Evolutionary conservation across 37 sponge, comb jelly and placozoan species (phyloP).

Genomic region (Hexactinellida sp.): DNA sequence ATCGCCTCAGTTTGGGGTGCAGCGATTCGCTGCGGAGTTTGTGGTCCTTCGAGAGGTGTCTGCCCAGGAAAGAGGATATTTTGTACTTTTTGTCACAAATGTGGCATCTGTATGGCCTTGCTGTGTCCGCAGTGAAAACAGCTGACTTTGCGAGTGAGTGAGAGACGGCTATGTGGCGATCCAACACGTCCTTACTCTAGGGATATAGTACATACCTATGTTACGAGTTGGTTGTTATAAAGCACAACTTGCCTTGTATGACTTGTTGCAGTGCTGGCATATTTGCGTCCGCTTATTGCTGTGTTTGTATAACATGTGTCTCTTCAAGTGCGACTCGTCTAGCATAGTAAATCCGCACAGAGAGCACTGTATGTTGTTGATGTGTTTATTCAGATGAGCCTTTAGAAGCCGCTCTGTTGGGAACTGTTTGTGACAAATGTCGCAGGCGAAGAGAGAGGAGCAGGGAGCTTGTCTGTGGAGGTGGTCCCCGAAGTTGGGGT

Average conservation of each 20-base stretch:
- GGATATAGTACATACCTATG: too few relatives aligned
- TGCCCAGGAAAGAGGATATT: not conserved
- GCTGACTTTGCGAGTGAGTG: not conserved
- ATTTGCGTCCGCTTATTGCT: not conserved
- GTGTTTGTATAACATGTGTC: conserved; percentile 12
- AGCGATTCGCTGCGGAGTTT: not conserved
- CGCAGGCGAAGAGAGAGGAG: not conserved
- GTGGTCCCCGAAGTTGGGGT: not conserved
- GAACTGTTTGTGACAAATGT: conserved; percentile 7
- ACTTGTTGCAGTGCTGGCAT: not conserved
- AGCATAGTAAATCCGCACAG: not conserved
- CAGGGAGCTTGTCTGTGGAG: not conserved
- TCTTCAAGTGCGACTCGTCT: not conserved
- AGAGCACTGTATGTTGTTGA: not conserved
- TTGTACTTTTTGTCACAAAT: not conserved
- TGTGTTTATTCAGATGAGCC: not conserved
- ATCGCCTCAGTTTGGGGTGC: not conserved
- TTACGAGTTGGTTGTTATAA: too few relatives aligned
- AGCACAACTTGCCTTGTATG: not conserved
- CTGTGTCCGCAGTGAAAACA: not conserved
- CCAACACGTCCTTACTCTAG: not conserved
- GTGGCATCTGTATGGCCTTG: not conserved
- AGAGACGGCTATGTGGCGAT: not conserved
- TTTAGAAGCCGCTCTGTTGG: not conserved
- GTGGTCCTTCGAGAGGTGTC: not conserved